Evolutionary conservation across 2,113 vertebrate genomes (phyloP), one percentile per base, ranked within the genome.

Genomic region (Damaliscus lunatus): DNA sequence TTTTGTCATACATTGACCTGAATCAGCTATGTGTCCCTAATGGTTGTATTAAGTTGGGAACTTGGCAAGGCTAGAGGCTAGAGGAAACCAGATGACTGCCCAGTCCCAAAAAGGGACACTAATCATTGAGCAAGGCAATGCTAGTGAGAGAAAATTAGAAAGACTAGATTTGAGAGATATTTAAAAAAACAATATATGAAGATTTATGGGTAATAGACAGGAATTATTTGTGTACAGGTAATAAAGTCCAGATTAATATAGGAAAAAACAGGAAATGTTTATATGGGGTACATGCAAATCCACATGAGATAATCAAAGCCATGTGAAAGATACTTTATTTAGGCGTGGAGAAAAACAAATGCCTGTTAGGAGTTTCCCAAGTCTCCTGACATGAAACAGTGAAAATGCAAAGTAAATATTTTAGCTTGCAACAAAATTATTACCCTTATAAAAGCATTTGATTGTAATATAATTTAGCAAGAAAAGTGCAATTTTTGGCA

Each of bases 391-490:
- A 1, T 46, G 7, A 94, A 92, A 88, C 8, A 77, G 53, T 77
- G 74, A 94, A 92, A 96, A 96, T 21, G 10, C 8, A 90, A 92
- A 93, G 17, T 50, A 93, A 97, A 86, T 78, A 90, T 84, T 96
- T 91, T 92, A 97, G 16, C 29, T 94, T 88, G 23, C 82, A 88
- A 92, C 78, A 52, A 91, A 96, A 94, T 93, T 55, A 83, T 90
- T 96, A 92, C 25, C n/a, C 55, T 57, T 87, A 82, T 59, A 81
- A 88, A 82, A 90, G 40, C 50, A 82, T 40, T 95, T 95, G 13
- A 78, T 57, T 88, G 3, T 57, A 88, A 85, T 94, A 48, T 46
- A 95, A 91, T 97, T 92, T 15, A n/a, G 12, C 60, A 59, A 84
- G 17, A 57, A 81, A 95, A 88, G 77, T 94, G n/a, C 31, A 55